Base-by-base conservation (phyloP, 2,888 invertebrate species). In the Dichetophora obliterata region DNA sequence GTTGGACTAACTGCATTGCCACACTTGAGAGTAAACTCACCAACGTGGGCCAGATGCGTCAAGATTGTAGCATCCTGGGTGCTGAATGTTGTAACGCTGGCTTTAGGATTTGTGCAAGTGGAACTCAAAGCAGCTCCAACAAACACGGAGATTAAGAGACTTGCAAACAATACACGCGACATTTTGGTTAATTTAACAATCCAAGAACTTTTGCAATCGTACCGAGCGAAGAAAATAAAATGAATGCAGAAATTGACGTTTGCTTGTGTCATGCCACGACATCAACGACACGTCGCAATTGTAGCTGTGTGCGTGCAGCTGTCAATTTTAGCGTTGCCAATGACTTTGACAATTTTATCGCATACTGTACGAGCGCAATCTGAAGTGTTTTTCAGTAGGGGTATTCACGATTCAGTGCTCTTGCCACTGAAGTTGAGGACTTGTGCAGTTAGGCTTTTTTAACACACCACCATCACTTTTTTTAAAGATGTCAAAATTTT, bases 41-140 rank as follows among this genome's bases (percentile, higher is more conserved):
- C 93, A 83, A 98, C 94, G 89, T 96, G 96, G 0, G 97, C 98
- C 82, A 98, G 95, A 87, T 93, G 95, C 81, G 95, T 94, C 14
- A 98, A 93, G 79, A 98, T 93, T 68, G 97, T 96, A 0, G 96
- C 96, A 91, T 99, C 98, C 88, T 94, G 92, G 22, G 98, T 98
- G 66, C 97, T 96, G 89, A 97, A 98, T 0, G 94, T 93, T 73
- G 92, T 92, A n/a, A 95, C 93, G 77, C 92, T 91, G 14, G 94
- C 93, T 90, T 94, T 91, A 5, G 93, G 93, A 83, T 92, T 93
- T 79, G 88, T 87, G 86, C 93, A 93, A 73, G 89, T 88, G 76
- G 89, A 80, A 37, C 83, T 87, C 14, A 84, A 82, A 37, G 83
- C 83, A 22, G 82, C 81, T 22, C 81, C 79, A 77, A 77, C 81